phyloP scores from a whole-genome alignment of 2,888 invertebrate species.

The Ochropleura leucogaster region DNA sequence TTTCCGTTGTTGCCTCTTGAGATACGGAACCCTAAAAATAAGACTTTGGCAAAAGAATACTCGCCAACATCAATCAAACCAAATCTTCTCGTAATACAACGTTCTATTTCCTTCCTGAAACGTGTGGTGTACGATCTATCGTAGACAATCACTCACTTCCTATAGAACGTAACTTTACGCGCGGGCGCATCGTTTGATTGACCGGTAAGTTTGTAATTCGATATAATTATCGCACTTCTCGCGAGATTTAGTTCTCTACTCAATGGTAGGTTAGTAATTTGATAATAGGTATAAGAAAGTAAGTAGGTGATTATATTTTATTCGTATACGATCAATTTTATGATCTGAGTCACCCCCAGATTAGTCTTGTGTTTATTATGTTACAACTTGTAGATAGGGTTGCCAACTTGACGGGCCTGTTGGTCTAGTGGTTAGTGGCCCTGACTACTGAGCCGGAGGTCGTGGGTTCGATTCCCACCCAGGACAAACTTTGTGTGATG shows the following conservation, averaged over 20 bases:
- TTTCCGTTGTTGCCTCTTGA: too few species aligned
- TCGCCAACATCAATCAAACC: background rate
- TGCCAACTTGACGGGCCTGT: too few species aligned
- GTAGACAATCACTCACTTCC: slow-evolving; percentile 51
- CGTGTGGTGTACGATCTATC: slow-evolving; percentile 41
- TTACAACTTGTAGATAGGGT: too few species aligned
- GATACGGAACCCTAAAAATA: too few species aligned
- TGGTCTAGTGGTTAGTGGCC: too few species aligned
- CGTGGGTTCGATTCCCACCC: too few species aligned
- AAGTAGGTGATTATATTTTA: background rate
- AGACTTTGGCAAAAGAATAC: background rate
- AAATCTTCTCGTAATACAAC: slow-evolving; percentile 34
- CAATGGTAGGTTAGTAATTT: slow-evolving; percentile 37
- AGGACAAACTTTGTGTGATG: too few species aligned
- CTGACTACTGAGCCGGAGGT: too few species aligned
- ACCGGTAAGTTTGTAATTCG: slow-evolving; percentile 59
- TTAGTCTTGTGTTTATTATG: too few species aligned
- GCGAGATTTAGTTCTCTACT: slow-evolving; percentile 49
- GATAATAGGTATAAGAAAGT: slow-evolving; percentile 40
- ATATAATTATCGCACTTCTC: slow-evolving; percentile 57
- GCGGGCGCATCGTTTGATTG: slow-evolving; percentile 59
- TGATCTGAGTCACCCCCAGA: background rate
- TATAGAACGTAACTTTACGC: slow-evolving; percentile 51
- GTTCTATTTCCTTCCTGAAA: slow-evolving; percentile 55
- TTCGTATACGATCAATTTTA: background rate